Evolutionary conservation across 2,797 vertebrate genomes (phyloP).

Genomic region (Otolemur crassicaudatus): DNA sequence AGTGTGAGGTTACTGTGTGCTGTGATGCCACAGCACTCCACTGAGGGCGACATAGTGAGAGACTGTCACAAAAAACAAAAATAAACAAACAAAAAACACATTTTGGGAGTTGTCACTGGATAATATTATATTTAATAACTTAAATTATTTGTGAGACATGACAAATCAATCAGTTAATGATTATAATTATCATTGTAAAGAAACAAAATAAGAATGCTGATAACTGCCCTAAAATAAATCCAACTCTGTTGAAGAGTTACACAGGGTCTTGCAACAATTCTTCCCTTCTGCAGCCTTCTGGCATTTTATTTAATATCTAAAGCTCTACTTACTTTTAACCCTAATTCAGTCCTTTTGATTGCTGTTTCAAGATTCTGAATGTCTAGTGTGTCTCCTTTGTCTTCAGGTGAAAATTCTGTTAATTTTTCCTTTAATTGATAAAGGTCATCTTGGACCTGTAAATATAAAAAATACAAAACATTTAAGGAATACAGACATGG

Average conservation of each 20-base stretch:
- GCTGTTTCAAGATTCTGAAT: slow-evolving; percentile 87
- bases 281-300: not conserved
- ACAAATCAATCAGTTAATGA: slow-evolving; percentile 17
- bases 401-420: slow-evolving; percentile 63
- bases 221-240: not conserved
- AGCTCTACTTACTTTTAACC: slow-evolving; percentile 84
- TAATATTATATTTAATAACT: not conserved
- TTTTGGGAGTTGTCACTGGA: not conserved
- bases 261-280: not conserved
- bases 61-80: too few species aligned
- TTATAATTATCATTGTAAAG: not conserved
- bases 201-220: not conserved
- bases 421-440: slow-evolving; percentile 87
- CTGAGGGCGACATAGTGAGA: too few species aligned
- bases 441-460: slow-evolving; percentile 91
- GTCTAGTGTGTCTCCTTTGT: slow-evolving; percentile 77
- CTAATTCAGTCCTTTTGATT: slow-evolving; percentile 87
- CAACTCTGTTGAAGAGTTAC: not conserved
- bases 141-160: slow-evolving; percentile 29
- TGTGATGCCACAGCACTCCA: too few species aligned
- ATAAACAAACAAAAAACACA: not conserved
- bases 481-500: not conserved
- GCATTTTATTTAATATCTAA: not conserved
- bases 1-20: too few species aligned
- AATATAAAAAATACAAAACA: slow-evolving; percentile 34